Percentiles rank a stretch among this genome's conserved stretches.
These are phyloP conservation scores for Zaprionus tsacasi DNA, from an alignment of 1,140 invertebrate genomes.

Conservation along the genomic window DNA sequence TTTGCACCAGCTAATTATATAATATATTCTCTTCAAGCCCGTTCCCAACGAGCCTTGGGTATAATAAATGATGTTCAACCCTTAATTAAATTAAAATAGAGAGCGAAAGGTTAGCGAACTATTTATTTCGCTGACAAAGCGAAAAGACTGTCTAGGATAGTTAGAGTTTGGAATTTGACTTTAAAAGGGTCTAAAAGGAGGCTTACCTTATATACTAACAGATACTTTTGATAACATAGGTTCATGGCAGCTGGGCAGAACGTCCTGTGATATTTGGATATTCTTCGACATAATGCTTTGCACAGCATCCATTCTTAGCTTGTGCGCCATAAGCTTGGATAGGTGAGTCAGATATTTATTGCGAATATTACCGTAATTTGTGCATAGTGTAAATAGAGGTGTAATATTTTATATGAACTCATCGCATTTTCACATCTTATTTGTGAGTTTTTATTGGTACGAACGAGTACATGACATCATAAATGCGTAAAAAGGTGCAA, in stretches of 20 bases:
- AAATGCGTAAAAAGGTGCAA: slow-evolving; percentile 66
- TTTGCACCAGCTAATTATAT: not conserved
- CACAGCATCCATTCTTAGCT: slow-evolving; percentile 92
- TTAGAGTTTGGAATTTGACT: not conserved
- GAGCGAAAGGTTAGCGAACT: not conserved
- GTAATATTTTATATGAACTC: slow-evolving; percentile 9
- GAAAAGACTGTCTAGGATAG: not conserved
- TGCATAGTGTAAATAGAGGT: slow-evolving; percentile 1
- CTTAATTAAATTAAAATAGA: not conserved
- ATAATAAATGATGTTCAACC: not conserved
- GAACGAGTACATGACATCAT: slow-evolving; percentile 43
- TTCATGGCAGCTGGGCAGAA: slow-evolving; percentile 91
- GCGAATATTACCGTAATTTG: not conserved
- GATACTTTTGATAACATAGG: slow-evolving; percentile 84
- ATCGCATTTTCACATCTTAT: slow-evolving; percentile 15
- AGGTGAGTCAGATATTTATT: slow-evolving; percentile 75
- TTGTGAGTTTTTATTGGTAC: slow-evolving; percentile 32
- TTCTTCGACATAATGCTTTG: slow-evolving; percentile 96
- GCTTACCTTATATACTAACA: not conserved
- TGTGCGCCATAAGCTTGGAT: slow-evolving; percentile 94
- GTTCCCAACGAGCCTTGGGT: not conserved
- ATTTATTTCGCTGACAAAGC: not conserved
- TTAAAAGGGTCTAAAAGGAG: not conserved
- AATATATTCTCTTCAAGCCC: not conserved
- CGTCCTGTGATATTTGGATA: slow-evolving; percentile 95